Evolutionary conservation across 2,888 invertebrate genomes (phyloP).

Genomic region (Tenthredo livida): DNA sequence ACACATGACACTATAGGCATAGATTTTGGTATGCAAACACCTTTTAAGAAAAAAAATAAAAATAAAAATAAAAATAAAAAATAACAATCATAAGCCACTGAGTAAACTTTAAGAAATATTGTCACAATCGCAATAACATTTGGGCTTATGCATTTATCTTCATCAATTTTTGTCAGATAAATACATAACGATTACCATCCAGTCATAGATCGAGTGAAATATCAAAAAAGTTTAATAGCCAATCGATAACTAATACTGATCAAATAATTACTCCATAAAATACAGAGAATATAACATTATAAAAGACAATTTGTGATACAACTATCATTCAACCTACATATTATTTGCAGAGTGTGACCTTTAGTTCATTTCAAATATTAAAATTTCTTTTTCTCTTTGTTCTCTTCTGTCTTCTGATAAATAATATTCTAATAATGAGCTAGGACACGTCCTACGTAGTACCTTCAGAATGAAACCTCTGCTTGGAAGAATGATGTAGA

Average conservation of each 20-base stretch:
- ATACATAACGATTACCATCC: not conserved
- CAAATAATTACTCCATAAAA: slow-evolving; percentile 44
- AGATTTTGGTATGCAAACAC: not conserved
- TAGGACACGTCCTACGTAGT: not conserved
- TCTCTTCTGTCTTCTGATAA: not conserved
- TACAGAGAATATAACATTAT: slow-evolving; percentile 20
- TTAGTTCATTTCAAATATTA: slow-evolving; percentile 14
- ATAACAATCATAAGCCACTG: slow-evolving; percentile 17
- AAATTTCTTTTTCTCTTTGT: not conserved
- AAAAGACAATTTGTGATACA: slow-evolving; percentile 13
- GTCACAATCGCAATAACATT: slow-evolving; percentile 12
- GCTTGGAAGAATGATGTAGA: slow-evolving; percentile 22
- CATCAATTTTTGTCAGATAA: not conserved
- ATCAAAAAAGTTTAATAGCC: slow-evolving; percentile 31
- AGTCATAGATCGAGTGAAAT: slow-evolving; percentile 23
- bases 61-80: no score
- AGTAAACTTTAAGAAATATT: slow-evolving; percentile 20
- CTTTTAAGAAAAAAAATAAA: not conserved
- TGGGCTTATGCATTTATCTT: slow-evolving; percentile 15
- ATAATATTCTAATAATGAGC: slow-evolving; percentile 19
- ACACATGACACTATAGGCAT: not conserved
- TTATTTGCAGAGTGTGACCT: slow-evolving; percentile 47
- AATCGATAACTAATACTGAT: slow-evolving; percentile 49
- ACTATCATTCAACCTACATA: slow-evolving; percentile 45
- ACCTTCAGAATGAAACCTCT: slow-evolving; percentile 24